Conservation (phyloP, 2,113 vertebrate genomes). For the Pampusana beccarii region DNA sequence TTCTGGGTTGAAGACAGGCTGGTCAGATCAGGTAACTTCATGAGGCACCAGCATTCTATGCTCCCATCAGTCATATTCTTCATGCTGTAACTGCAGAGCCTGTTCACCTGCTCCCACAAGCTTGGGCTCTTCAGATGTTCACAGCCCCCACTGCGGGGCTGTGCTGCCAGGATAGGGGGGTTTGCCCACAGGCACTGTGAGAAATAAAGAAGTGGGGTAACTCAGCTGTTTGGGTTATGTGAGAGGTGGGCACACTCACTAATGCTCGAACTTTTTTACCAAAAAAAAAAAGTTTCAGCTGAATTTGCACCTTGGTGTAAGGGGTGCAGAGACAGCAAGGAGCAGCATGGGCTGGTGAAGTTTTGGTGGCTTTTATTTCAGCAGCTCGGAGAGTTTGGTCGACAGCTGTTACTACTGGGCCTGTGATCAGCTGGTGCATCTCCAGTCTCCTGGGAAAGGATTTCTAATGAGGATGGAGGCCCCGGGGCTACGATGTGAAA, state of each 20-base stretch:
- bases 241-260: neutral
- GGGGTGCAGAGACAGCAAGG: neutral
- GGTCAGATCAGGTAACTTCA: neutral
- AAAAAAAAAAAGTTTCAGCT: neutral
- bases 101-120: neutral
- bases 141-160: neutral
- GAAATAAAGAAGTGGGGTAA: neutral
- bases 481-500: neutral
- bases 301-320: neutral
- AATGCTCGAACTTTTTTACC: neutral
- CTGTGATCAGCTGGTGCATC: conserved; percentile 43
- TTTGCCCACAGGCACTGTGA: neutral
- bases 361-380: neutral
- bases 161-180: neutral
- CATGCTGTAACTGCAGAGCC: neutral
- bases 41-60: neutral
- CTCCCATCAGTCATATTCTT: neutral
- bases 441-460: conserved; percentile 7
- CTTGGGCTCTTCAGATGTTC: neutral
- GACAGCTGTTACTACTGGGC: neutral
- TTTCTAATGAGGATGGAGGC: conserved; percentile 46
- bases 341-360: neutral
- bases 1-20: neutral
- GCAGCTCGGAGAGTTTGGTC: neutral
- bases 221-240: neutral